Evolutionary conservation across 1,140 invertebrate genomes (phyloP).

Genomic region (Drosophila varians): DNA sequence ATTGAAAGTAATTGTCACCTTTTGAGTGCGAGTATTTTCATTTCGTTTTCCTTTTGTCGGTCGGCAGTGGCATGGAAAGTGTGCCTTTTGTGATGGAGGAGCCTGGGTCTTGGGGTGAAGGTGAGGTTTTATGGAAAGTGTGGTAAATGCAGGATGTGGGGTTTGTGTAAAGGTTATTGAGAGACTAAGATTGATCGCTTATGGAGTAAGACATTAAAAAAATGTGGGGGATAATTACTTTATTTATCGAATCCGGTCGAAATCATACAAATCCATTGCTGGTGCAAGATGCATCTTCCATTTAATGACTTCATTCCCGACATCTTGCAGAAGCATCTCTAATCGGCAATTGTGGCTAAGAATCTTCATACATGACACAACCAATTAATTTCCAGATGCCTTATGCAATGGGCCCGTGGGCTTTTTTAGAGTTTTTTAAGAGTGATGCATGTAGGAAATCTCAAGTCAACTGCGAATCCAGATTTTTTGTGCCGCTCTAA

Average conservation of each 20-base stretch:
- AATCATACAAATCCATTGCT: constrained; percentile 5
- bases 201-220: neutral
- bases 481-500: constrained; percentile 54
- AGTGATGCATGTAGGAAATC: constrained; percentile 6
- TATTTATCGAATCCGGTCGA: neutral
- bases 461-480: constrained; percentile 48
- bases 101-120: constrained; percentile 49
- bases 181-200: neutral
- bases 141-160: neutral
- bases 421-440: neutral
- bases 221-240: neutral
- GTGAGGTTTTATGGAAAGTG: constrained; percentile 55
- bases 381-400: constrained; percentile 70
- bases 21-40: constrained; percentile 41
- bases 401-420: constrained; percentile 32
- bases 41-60: constrained; percentile 25
- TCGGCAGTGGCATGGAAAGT: constrained; percentile 48
- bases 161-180: constrained; percentile 8
- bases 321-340: constrained; percentile 38
- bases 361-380: constrained; percentile 63
- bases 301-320: constrained; percentile 44
- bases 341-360: constrained; percentile 48
- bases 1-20: constrained; percentile 81
- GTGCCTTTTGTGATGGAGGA: constrained; percentile 29
- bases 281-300: constrained; percentile 32